Conservation (phyloP, 2,113 vertebrate species). For the Pygoscelis antarcticus region DNA sequence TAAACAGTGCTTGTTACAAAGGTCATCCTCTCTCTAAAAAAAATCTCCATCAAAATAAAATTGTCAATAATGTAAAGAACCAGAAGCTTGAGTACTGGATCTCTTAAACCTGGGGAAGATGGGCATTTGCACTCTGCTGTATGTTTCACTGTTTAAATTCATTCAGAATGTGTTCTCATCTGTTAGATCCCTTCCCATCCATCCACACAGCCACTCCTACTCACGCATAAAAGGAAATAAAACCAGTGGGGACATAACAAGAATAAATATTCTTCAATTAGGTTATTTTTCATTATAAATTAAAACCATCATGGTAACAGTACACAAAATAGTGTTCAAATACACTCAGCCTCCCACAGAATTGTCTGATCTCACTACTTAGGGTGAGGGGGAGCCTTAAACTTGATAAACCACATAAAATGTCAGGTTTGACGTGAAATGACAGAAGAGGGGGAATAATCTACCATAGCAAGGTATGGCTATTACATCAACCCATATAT, state of each 20-base stretch:
- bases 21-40: neutral
- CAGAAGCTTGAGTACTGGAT: neutral
- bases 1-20: neutral
- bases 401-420: neutral
- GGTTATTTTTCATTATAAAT: neutral
- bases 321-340: neutral
- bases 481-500: fast-evolving
- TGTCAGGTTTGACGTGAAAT: neutral
- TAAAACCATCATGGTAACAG: neutral
- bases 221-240: neutral
- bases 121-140: neutral
- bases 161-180: neutral
- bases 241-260: neutral
- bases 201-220: neutral
- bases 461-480: neutral
- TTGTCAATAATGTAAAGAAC: fast-evolving
- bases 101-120: neutral
- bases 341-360: neutral
- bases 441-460: neutral
- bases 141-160: neutral
- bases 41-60: neutral
- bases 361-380: neutral
- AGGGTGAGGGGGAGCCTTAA: fast-evolving
- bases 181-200: neutral
- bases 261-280: neutral